These are phyloP conservation scores for Calidris pugnax DNA, from an alignment of 2,113 vertebrate species.

Conservation along the genomic window DNA sequence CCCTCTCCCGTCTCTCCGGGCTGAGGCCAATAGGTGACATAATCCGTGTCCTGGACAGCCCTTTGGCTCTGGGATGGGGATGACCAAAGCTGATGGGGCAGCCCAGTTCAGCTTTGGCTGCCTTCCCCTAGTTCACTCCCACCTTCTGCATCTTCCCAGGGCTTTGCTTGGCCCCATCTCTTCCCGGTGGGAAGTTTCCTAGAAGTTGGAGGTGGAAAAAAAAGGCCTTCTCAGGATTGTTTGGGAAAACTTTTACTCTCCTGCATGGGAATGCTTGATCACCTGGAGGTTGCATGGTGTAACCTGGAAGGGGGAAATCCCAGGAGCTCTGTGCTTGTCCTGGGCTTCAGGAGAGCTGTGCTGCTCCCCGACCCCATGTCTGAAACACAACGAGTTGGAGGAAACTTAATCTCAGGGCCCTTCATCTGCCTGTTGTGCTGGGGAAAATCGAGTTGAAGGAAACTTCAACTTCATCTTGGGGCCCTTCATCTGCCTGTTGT, in stretches of 20 bases:
- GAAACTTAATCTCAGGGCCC: neutral
- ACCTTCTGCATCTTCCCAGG: conserved; percentile 33
- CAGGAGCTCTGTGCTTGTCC: neutral
- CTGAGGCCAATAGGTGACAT: conserved; percentile 32
- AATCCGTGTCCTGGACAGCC: neutral
- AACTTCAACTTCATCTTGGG: neutral
- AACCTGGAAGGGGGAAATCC: neutral
- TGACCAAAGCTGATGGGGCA: conserved; percentile 20
- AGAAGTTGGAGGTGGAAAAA: neutral
- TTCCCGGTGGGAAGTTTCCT: conserved; percentile 27
- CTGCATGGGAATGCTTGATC: neutral
- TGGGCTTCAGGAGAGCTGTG: neutral
- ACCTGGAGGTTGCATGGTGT: neutral
- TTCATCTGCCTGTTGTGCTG: neutral
- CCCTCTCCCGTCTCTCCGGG: neutral
- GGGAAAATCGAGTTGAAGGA: neutral
- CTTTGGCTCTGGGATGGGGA: neutral
- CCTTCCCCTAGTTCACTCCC: conserved; percentile 17
- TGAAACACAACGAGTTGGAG: neutral
- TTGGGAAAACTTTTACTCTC: neutral
- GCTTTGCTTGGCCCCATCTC: too few relatives aligned
- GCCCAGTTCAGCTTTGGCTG: neutral
- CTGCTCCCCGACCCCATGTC: neutral
- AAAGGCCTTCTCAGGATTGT: fast-evolving
- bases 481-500: neutral